Conservation (phyloP, 2,888 invertebrate genomes). For the Apodemia hepburni region DNA sequence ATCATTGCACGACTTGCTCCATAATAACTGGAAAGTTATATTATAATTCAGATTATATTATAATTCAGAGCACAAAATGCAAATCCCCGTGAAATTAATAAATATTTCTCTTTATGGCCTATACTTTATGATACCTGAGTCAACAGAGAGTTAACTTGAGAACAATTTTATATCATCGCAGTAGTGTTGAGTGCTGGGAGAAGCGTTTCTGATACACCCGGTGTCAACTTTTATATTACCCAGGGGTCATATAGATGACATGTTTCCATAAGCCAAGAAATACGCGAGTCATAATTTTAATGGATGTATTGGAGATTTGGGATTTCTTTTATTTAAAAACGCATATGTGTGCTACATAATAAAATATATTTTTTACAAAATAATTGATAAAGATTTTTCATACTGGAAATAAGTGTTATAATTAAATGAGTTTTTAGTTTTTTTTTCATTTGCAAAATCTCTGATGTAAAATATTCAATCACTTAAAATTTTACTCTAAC, state of each 20-base stretch:
- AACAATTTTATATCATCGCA: slow-evolving; percentile 5
- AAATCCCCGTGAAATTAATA: background rate
- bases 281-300: background rate
- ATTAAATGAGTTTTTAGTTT: too few relatives aligned
- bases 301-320: background rate
- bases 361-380: too few relatives aligned
- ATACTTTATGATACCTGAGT: slow-evolving; percentile 1
- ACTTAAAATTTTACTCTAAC: too few relatives aligned
- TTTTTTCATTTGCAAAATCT: too few relatives aligned
- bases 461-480: too few relatives aligned
- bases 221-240: slow-evolving; percentile 5
- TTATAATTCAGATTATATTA: too few relatives aligned
- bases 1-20: too few relatives aligned
- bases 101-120: background rate
- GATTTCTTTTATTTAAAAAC: background rate
- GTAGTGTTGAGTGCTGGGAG: background rate
- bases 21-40: too few relatives aligned
- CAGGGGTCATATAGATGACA: background rate
- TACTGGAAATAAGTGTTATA: too few relatives aligned
- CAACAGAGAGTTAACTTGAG: background rate
- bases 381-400: too few relatives aligned
- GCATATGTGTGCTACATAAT: too few relatives aligned
- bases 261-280: background rate
- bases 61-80: background rate
- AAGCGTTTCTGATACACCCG: slow-evolving; percentile 1